Evolutionary conservation across 1,140 invertebrate genomes (phyloP).

Genomic region (Ceratosolen solmsi): DNA sequence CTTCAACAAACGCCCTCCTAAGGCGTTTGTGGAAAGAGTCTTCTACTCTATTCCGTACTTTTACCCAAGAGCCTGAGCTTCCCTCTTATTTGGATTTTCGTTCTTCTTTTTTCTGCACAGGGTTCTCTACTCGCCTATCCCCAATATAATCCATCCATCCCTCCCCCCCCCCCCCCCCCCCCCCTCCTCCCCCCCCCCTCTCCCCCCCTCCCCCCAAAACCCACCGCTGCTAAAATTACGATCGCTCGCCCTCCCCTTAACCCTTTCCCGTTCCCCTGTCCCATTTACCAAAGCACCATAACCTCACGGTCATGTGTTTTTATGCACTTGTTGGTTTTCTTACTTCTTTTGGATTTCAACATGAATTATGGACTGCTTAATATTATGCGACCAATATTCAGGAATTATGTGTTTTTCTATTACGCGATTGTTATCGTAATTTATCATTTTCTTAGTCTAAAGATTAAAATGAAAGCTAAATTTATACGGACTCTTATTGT

Average conservation of each 20-base stretch:
- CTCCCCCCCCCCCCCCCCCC: too few relatives aligned
- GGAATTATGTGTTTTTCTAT: constrained; percentile 20
- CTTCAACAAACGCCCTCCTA: constrained; percentile 2
- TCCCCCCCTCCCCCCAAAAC: neutral
- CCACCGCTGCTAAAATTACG: neutral
- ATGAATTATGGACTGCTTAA: constrained; percentile 3
- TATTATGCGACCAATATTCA: neutral
- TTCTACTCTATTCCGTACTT: neutral
- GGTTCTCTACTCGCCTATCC: too few relatives aligned
- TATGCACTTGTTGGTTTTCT: constrained; percentile 16
- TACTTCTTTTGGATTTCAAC: neutral
- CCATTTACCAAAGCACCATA: too few relatives aligned
- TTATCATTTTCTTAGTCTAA: neutral
- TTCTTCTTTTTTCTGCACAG: neutral
- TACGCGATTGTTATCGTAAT: neutral
- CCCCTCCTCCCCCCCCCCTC: too few relatives aligned
- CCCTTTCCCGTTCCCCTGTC: too few relatives aligned
- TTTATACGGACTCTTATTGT: neutral
- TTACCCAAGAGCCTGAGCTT: neutral
- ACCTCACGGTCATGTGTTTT: neutral
- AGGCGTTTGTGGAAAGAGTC: neutral
- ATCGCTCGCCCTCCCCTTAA: too few relatives aligned
- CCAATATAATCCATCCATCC: too few relatives aligned
- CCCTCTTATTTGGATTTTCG: constrained; percentile 5
- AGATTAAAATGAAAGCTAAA: neutral